Evolutionary conservation across 1,140 invertebrate species (phyloP), one percentile per base, ranked within the genome.

Genomic region (Arion vulgaris): DNA sequence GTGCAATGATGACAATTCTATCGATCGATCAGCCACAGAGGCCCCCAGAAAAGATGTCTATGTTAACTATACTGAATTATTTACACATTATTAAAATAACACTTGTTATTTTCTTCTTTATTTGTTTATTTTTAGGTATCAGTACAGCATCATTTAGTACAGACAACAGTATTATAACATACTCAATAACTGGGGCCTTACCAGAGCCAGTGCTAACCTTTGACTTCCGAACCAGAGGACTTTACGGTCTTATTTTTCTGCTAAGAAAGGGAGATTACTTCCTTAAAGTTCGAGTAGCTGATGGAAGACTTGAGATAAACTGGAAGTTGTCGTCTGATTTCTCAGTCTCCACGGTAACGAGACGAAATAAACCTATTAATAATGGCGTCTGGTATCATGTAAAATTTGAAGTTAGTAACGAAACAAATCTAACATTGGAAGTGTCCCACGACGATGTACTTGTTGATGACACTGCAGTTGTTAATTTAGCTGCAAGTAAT

Each of bases 111-210:
- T n/a, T n/a, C n/a, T n/a, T n/a, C n/a, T n/a, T n/a, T n/a, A n/a
- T n/a, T n/a, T 77, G 11, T 51, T 57, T 84, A 74, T 74, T 32
- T 82, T 38, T 82, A 90, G 89, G 90, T 81, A 76, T 86, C 62
- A 83, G 84, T 39, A 78, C 85, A 9, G 89, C 88, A 19, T 88
- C 89, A 5, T 91, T 92, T 45, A 73, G 82, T 62, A 83, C 82
- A 13, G 57, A 72, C 17, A 82, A 69, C 51, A 89, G 84, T 38
- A 19, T 80, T 19, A 53, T 84, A 1, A 73, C 74, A n/a, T 87
- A 86, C 62, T 62, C n/a, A 7, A 7, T 41, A 11, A 81, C 38
- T 23, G 72, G n/a, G 7, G 36, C 71, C 1, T 73, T 45, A 13
- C 62, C 78, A 13, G 36, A 77, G 19, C 71, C 57, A 23, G 19